phyloP scores from a whole-genome alignment of 2,113 vertebrate species.

The Artemisiospiza belli region DNA sequence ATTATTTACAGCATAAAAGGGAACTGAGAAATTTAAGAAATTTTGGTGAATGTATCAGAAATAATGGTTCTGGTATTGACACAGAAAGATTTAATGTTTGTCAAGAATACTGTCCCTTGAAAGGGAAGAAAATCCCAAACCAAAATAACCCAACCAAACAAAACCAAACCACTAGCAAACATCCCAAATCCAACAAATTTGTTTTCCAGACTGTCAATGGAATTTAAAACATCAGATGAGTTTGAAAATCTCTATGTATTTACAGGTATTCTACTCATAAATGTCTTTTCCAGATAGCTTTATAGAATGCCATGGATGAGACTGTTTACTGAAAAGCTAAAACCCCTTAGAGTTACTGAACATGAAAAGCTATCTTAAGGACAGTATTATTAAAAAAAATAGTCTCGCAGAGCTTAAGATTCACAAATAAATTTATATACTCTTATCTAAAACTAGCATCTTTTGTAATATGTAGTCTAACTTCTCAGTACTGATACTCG shows the following conservation, averaged over 20 bases:
- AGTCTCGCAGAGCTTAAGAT: not conserved
- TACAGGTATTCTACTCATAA: not conserved
- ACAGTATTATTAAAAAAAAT: not conserved
- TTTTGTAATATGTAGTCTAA: not conserved
- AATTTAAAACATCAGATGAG: not conserved
- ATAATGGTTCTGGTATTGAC: not conserved
- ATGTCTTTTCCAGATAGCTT: not conserved
- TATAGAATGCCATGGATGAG: not conserved
- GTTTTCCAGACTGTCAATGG: not conserved
- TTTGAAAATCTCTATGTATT: not conserved
- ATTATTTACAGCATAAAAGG: not conserved
- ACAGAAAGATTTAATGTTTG: not conserved
- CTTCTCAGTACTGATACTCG: not conserved
- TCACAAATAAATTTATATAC: not conserved
- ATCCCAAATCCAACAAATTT: not conserved
- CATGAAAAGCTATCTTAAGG: not conserved
- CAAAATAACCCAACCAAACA: not conserved
- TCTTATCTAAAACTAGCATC: not conserved
- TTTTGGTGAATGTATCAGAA: not conserved
- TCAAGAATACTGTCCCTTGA: not conserved
- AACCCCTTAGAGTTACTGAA: not conserved
- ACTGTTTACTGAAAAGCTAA: not conserved
- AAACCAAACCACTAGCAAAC: not conserved
- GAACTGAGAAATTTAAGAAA: not conserved
- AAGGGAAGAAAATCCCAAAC: not conserved